Percentiles rank a stretch among this genome's conserved stretches.
phyloP scores from a whole-genome alignment of 2,797 vertebrate species.

The Staurois parvus region DNA sequence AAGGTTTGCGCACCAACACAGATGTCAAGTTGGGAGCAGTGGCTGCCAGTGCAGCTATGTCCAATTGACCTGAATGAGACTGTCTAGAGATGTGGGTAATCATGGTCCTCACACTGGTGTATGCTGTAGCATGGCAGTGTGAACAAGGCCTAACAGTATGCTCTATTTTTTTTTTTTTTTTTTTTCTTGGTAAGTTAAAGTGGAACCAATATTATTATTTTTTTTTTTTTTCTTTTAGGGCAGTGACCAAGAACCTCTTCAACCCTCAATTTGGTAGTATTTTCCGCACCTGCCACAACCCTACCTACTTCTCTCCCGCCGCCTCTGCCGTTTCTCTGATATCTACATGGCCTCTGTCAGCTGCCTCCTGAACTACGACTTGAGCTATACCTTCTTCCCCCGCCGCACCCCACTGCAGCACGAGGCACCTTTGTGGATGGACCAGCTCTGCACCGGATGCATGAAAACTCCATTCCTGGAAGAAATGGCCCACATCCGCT shows the following conservation, averaged over 20 bases:
- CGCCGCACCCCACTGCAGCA: constrained; percentile 86
- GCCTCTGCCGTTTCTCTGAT: constrained; percentile 84
- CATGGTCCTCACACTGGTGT: too few species aligned
- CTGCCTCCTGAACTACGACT: constrained; percentile 85
- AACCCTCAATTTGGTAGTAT: constrained; percentile 89
- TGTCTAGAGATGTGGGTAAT: too few species aligned
- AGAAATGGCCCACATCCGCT: constrained; percentile 85
- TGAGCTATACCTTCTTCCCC: constrained; percentile 81
- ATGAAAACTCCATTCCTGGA: constrained; percentile 83
- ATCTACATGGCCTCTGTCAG: constrained; percentile 86
- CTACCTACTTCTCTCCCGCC: constrained; percentile 87
- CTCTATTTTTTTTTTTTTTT: too few species aligned
- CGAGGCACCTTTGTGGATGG: constrained; percentile 87
- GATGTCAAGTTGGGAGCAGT: too few species aligned
- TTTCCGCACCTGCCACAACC: constrained; percentile 86
- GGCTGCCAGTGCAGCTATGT: too few species aligned
- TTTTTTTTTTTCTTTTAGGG: constrained; percentile 65
- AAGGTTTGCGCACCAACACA: too few species aligned
- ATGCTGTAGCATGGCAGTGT: too few species aligned
- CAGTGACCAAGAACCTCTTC: constrained; percentile 85
- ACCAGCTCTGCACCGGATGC: constrained; percentile 87
- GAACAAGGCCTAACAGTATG: too few species aligned
- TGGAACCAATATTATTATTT: too few species aligned
- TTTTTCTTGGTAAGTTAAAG: neutral
- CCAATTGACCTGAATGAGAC: too few species aligned